phyloP scores from a whole-genome alignment of 2,888 invertebrate species.

The Ceramica pisi region DNA sequence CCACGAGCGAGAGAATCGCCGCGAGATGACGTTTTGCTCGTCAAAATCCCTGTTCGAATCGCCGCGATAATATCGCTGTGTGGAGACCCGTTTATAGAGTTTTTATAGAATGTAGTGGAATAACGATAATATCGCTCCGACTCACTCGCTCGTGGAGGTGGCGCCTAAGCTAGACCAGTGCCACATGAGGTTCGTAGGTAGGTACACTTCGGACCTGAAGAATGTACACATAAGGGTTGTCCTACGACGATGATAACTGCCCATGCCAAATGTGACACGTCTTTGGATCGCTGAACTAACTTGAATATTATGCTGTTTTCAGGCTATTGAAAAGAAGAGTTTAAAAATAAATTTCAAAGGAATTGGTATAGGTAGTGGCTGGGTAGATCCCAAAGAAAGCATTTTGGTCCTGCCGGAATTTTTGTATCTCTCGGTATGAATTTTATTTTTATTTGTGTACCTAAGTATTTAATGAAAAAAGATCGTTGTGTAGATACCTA shows the following conservation, averaged over 20 bases:
- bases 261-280: too few relatives aligned
- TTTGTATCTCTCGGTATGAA: conserved; percentile 80
- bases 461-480: background rate
- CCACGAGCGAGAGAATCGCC: too few relatives aligned
- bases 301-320: conserved; percentile 54
- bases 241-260: too few relatives aligned
- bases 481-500: background rate
- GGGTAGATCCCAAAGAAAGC: conserved; percentile 86
- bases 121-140: too few relatives aligned
- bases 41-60: too few relatives aligned
- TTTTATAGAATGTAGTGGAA: too few relatives aligned
- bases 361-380: conserved; percentile 86
- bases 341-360: conserved; percentile 86
- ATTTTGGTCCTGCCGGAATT: conserved; percentile 78
- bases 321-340: conserved; percentile 83
- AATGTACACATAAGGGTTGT: background rate
- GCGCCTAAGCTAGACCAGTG: background rate
- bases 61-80: too few relatives aligned
- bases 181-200: background rate
- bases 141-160: too few relatives aligned
- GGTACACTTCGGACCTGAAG: background rate
- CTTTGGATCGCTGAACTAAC: background rate
- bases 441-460: background rate
- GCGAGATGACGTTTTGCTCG: too few relatives aligned
- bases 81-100: too few relatives aligned